Conservation (phyloP, 1,140 invertebrate species). For the Zaprionus davidi region DNA sequence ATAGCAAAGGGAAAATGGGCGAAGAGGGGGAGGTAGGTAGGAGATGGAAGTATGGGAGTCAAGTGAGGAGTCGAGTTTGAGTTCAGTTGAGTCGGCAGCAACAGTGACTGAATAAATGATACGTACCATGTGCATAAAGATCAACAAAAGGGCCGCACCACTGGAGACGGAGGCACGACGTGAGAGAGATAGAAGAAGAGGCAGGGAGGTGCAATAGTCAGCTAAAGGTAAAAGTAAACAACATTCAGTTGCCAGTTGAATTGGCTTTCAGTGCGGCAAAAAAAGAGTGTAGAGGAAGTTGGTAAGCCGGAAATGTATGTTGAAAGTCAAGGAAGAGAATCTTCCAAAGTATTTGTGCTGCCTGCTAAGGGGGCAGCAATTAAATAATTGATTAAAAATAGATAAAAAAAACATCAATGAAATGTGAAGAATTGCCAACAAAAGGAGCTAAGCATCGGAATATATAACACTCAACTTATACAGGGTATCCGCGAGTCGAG, state of each 20-base stretch:
- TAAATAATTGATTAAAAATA: not conserved
- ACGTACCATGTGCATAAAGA: slow-evolving; percentile 38
- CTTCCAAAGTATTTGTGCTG: not conserved
- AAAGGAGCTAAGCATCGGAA: no score
- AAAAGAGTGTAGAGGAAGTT: not conserved
- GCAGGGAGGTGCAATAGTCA: slow-evolving; percentile 15
- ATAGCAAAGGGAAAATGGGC: not conserved
- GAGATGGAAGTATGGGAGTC: not conserved
- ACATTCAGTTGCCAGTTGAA: slow-evolving; percentile 40
- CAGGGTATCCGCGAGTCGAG: not conserved
- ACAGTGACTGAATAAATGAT: slow-evolving; percentile 64
- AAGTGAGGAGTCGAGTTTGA: slow-evolving; percentile 8
- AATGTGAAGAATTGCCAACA: no score
- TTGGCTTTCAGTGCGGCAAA: slow-evolving; percentile 18
- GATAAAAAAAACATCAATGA: no score
- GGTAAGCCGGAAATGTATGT: not conserved
- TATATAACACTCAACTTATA: not conserved
- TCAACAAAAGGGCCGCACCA: slow-evolving; percentile 9
- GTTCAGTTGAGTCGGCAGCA: slow-evolving; percentile 20
- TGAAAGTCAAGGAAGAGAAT: not conserved
- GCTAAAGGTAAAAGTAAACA: slow-evolving; percentile 25
- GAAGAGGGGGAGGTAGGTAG: not conserved
- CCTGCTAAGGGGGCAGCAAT: not conserved
- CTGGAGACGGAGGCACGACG: not conserved
- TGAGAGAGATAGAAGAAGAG: not conserved